Percentiles rank a stretch among this genome's conserved stretches.
Evolutionary conservation across 2,888 invertebrate species (phyloP).

Genomic region (Calameuta pallipes): DNA sequence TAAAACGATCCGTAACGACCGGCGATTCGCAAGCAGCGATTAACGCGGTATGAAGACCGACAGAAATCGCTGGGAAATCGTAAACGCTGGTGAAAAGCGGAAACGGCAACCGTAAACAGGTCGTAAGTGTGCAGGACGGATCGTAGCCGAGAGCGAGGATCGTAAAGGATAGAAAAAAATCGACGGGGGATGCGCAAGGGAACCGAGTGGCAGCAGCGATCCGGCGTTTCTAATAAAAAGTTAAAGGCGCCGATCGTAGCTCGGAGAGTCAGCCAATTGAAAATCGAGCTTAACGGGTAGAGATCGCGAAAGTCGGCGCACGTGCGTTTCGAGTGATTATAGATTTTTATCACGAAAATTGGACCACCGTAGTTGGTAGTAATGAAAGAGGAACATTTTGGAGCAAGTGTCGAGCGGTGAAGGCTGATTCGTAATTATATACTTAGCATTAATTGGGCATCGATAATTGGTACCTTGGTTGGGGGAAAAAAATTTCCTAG

Average conservation of each 20-base stretch:
- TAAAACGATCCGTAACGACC: not conserved
- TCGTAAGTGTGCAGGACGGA: not conserved
- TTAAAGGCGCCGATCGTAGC: not conserved
- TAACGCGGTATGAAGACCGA: not conserved
- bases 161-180: not conserved
- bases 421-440: not conserved
- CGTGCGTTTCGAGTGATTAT: not conserved
- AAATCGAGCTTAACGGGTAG: not conserved
- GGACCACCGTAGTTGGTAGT: not conserved
- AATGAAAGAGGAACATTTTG: not conserved
- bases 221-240: not conserved
- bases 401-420: not conserved
- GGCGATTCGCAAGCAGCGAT: not conserved
- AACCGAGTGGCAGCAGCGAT: not conserved
- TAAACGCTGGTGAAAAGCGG: not conserved
- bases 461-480: not conserved
- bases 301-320: not conserved
- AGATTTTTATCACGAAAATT: not conserved
- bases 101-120: not conserved
- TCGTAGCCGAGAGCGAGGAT: not conserved
- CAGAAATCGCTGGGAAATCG: not conserved
- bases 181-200: not conserved
- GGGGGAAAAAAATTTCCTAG: not conserved
- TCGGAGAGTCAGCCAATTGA: not conserved
- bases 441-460: not conserved